phyloP scores from a whole-genome alignment of 2,113 vertebrate genomes.

The Lagopus muta region DNA sequence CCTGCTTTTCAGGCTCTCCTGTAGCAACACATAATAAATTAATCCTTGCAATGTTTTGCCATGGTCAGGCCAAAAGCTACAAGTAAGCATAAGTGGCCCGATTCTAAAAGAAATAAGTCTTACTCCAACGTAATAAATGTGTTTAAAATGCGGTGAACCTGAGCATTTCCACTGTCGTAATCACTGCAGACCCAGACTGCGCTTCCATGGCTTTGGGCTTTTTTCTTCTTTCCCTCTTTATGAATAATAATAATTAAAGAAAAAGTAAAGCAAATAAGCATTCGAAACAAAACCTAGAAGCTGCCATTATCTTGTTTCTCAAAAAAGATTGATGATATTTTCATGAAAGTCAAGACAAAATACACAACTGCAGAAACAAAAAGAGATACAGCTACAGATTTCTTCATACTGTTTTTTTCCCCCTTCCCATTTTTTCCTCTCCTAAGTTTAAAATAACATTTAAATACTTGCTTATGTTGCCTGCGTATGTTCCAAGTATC shows the following conservation, averaged over 20 bases:
- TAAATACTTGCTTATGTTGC: not conserved
- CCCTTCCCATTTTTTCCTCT: accelerated
- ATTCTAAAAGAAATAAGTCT: not conserved
- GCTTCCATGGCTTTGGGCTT: not conserved
- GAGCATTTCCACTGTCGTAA: not conserved
- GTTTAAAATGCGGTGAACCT: not conserved
- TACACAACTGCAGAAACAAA: not conserved
- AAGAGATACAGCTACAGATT: not conserved
- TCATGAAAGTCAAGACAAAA: not conserved
- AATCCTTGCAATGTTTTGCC: not conserved
- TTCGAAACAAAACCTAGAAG: not conserved
- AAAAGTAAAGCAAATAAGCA: not conserved
- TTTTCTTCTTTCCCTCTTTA: not conserved
- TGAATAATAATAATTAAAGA: not conserved
- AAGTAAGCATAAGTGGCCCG: not conserved
- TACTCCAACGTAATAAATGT: not conserved
- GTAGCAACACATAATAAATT: not conserved
- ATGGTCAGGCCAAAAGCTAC: not conserved
- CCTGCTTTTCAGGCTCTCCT: not conserved
- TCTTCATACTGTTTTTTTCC: not conserved
- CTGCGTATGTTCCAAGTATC: not conserved
- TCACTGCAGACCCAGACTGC: not conserved
- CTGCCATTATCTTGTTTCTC: not conserved
- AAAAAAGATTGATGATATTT: not conserved
- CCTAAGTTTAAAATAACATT: not conserved